Evolutionary conservation across 1,140 invertebrate species (phyloP).

Genomic region (Trachelipus rathkii): DNA sequence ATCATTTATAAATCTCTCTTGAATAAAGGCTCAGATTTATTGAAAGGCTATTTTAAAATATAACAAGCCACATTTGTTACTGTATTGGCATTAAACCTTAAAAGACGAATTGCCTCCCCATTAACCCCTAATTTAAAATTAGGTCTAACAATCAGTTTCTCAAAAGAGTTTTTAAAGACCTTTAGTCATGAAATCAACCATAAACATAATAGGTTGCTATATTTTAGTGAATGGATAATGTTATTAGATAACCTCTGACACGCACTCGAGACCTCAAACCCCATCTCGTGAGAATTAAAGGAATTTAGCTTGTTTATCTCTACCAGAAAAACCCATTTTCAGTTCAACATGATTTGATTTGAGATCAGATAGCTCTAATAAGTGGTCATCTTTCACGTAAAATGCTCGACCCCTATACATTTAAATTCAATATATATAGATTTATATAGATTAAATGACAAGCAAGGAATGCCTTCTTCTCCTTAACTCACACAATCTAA

Average conservation of each 20-base stretch:
- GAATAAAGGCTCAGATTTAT: not conserved
- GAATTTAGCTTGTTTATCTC: not conserved
- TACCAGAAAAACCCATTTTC: not conserved
- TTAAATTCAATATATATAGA: not conserved
- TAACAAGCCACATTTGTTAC: not conserved
- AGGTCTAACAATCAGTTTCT: not conserved
- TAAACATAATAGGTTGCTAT: not conserved
- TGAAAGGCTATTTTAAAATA: not conserved
- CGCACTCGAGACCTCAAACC: not conserved
- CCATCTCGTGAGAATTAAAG: not conserved
- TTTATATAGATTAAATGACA: no score
- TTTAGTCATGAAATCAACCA: slow-evolving; percentile 2
- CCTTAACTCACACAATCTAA: slow-evolving; percentile 1
- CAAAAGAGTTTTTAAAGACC: not conserved
- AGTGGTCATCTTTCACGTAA: not conserved
- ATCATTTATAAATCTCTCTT: no score
- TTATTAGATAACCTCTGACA: slow-evolving; percentile 8
- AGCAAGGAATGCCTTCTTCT: not conserved
- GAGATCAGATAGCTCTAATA: not conserved
- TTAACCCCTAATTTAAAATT: not conserved
- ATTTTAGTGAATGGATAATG: slow-evolving; percentile 6
- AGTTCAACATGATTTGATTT: not conserved
- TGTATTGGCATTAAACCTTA: not conserved
- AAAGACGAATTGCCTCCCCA: not conserved
- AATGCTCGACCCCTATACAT: not conserved